Evolutionary conservation across 2,888 invertebrate genomes (phyloP).

Genomic region (Agrochola macilenta): DNA sequence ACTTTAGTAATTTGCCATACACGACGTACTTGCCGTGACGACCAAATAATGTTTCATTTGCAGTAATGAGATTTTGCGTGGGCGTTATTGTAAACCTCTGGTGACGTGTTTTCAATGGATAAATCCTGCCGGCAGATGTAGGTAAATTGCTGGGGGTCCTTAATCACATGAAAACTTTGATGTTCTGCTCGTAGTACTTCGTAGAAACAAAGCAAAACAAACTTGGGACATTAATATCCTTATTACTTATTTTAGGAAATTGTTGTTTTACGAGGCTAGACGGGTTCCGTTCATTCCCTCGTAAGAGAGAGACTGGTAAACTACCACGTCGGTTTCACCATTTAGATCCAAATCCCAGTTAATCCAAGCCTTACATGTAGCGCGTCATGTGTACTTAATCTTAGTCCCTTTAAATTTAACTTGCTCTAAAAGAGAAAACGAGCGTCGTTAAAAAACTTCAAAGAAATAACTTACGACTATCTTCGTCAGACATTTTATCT

Average conservation of each 20-base stretch:
- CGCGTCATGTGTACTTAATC: slow-evolving; percentile 31
- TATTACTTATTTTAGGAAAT: neutral
- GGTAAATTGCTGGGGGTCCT: slow-evolving; percentile 24
- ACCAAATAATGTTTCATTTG: slow-evolving; percentile 59
- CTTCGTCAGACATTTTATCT: neutral
- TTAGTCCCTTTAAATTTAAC: slow-evolving; percentile 22
- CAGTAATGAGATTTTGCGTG: slow-evolving; percentile 57
- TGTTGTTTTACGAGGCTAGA: neutral
- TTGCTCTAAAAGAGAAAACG: slow-evolving; percentile 7
- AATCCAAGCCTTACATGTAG: slow-evolving; percentile 36
- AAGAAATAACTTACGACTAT: neutral
- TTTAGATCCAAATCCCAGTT: slow-evolving; percentile 34
- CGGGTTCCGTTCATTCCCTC: neutral
- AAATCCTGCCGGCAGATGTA: slow-evolving; percentile 31
- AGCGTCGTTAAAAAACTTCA: slow-evolving; percentile 1
- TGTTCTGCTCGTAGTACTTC: slow-evolving; percentile 12
- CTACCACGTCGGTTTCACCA: slow-evolving; percentile 11
- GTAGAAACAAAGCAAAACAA: slow-evolving; percentile 21
- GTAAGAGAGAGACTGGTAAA: neutral
- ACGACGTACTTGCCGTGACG: slow-evolving; percentile 34
- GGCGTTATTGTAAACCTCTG: slow-evolving; percentile 33
- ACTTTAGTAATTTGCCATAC: slow-evolving; percentile 61
- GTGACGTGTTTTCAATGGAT: slow-evolving; percentile 45
- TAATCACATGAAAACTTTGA: slow-evolving; percentile 31
- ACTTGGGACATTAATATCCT: neutral